Percentiles rank a stretch among this genome's conserved stretches.
Conservation (phyloP, 2,113 vertebrate genomes). For the Dendropsophus ebraccatus region DNA sequence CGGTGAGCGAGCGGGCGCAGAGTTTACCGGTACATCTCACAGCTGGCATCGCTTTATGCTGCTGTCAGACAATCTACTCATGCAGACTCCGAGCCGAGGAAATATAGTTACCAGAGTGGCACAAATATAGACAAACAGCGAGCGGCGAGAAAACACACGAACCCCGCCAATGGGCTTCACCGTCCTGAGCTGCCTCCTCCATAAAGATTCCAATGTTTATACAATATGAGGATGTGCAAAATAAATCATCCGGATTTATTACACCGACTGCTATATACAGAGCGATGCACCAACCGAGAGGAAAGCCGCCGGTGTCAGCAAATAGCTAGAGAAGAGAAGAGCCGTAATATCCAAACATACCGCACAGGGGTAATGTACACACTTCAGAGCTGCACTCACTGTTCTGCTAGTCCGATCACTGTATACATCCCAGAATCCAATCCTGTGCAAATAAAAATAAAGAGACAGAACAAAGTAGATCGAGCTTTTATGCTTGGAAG, state of each 20-base stretch:
- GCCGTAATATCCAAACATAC: background rate
- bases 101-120: conserved; percentile 16
- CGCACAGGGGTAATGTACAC: background rate
- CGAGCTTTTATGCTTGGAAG: too few relatives aligned
- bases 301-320: too few relatives aligned
- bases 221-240: background rate
- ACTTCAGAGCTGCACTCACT: background rate
- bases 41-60: conserved; percentile 21
- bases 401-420: background rate
- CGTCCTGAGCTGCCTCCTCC: background rate
- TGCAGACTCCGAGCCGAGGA: background rate
- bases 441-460: too few relatives aligned
- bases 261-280: too few relatives aligned
- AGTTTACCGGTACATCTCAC: conserved; percentile 12
- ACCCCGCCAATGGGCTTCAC: background rate
- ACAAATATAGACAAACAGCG: background rate
- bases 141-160: background rate
- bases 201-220: background rate
- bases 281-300: background rate
- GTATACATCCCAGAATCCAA: too few relatives aligned
- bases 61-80: conserved; percentile 24
- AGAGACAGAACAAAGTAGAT: too few relatives aligned
- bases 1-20: background rate
- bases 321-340: too few relatives aligned
- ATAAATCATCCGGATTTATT: background rate